A percentile compares a stretch with the other conserved stretches of the same genome.
Conservation (phyloP, 2,797 vertebrate genomes). For the Paedocypris micromegethes region DNA sequence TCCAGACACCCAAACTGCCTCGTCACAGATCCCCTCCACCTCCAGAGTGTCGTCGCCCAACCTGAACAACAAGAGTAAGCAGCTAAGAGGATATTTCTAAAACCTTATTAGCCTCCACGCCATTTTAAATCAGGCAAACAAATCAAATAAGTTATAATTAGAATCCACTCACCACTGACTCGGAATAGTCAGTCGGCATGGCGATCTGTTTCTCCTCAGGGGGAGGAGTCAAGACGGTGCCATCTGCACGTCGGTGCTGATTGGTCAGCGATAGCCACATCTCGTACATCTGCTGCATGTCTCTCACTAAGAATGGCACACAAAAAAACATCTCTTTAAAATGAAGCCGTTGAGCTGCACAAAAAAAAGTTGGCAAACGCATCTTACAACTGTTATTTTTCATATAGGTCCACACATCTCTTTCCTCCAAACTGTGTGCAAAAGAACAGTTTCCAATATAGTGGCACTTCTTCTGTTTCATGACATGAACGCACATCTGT, state of each 20-base stretch:
- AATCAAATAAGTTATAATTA: background rate
- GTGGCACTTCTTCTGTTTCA: constrained; percentile 97
- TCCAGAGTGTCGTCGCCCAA: constrained; percentile 68
- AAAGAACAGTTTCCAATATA: constrained; percentile 98
- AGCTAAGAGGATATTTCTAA: constrained; percentile 2
- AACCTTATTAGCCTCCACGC: background rate
- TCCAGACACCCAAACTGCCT: constrained; percentile 71
- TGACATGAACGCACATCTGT: constrained; percentile 96
- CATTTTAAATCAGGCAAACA: background rate
- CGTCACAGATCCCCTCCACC: constrained; percentile 79
- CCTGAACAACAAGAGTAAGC: constrained; percentile 55
- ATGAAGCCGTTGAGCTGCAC: background rate
- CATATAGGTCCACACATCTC: constrained; percentile 99
- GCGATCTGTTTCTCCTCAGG: constrained; percentile 93
- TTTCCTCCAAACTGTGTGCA: constrained; percentile 93
- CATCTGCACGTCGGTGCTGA: constrained; percentile 82
- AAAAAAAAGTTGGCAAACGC: background rate
- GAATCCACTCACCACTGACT: constrained; percentile 79
- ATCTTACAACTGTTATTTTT: constrained; percentile 97
- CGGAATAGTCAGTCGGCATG: constrained; percentile 91
- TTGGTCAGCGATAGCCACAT: constrained; percentile 96
- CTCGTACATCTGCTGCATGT: constrained; percentile 98
- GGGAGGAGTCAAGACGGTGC: constrained; percentile 75
- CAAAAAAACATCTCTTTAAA: constrained; percentile 7
- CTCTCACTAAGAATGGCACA: constrained; percentile 73